phyloP scores from a whole-genome alignment of 2,888 invertebrate genomes.

The Coelopa pilipes region DNA sequence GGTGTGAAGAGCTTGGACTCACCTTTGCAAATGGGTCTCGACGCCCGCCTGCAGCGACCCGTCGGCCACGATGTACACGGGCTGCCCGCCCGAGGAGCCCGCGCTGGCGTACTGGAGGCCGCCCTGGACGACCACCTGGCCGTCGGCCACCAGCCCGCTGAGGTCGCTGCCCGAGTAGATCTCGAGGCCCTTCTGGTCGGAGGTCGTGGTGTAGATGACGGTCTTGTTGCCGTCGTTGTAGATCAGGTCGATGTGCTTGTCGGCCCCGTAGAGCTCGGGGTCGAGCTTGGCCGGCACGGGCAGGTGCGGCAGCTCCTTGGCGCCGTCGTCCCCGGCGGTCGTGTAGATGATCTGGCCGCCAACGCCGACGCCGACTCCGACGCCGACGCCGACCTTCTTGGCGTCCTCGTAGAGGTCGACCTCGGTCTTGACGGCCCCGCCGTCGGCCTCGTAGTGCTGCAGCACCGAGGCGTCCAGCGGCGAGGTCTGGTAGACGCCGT shows the following conservation, averaged over 20 bases:
- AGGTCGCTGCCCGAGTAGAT: constrained; percentile 69
- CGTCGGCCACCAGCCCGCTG: constrained; percentile 64
- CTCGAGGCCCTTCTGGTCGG: constrained; percentile 82
- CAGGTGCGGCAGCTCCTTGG: constrained; percentile 60
- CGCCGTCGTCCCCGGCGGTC: constrained; percentile 65
- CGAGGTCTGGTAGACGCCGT: constrained; percentile 63
- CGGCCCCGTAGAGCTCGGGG: constrained; percentile 66
- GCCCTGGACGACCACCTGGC: constrained; percentile 67
- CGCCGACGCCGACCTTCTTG: constrained; percentile 56
- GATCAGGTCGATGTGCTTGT: constrained; percentile 79
- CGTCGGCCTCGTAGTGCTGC: constrained; percentile 63
- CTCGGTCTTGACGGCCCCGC: constrained; percentile 60
- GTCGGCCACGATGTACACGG: constrained; percentile 66
- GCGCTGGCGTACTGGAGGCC: constrained; percentile 64
- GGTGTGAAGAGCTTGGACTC: too few relatives aligned
- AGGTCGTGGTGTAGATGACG: constrained; percentile 82
- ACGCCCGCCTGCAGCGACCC: constrained; percentile 60
- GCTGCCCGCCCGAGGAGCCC: constrained; percentile 62
- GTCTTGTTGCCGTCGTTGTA: constrained; percentile 88
- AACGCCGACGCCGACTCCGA: constrained; percentile 47
- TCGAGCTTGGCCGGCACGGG: constrained; percentile 64
- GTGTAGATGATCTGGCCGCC: constrained; percentile 68
- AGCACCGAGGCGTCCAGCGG: constrained; percentile 65
- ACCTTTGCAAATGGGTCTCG: constrained; percentile 66
- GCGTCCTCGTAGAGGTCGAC: constrained; percentile 65